Evolutionary conservation across 2,113 vertebrate genomes (phyloP).

Genomic region (Callospermophilus lateralis): DNA sequence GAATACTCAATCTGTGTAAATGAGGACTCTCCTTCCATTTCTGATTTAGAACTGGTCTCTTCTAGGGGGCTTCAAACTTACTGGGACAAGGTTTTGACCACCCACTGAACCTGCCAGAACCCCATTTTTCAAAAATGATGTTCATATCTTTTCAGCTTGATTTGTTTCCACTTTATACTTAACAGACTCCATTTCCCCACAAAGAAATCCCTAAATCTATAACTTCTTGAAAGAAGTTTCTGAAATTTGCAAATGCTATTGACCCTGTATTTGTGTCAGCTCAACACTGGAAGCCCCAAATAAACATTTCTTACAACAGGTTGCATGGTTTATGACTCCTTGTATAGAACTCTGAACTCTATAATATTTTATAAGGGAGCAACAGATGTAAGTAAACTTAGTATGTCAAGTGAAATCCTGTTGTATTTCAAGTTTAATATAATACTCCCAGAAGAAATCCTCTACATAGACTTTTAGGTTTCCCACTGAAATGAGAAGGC

Average conservation of each 20-base stretch:
- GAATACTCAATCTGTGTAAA: background rate
- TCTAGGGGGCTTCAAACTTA: background rate
- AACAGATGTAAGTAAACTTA: background rate
- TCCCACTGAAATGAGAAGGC: slow-evolving; percentile 13
- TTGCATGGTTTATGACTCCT: background rate
- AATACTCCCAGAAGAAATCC: slow-evolving; percentile 4
- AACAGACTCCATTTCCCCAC: background rate
- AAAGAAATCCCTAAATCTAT: background rate
- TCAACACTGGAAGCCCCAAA: background rate
- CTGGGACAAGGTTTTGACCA: background rate
- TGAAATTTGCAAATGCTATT: slow-evolving; percentile 2
- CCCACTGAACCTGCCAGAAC: background rate
- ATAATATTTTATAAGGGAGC: slow-evolving; percentile 48
- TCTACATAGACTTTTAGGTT: background rate
- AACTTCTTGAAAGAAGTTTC: background rate
- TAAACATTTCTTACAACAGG: background rate
- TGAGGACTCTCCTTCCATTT: background rate
- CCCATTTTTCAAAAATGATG: background rate
- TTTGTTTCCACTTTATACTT: slow-evolving; percentile 7
- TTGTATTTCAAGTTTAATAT: slow-evolving; percentile 52
- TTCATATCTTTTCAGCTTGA: background rate
- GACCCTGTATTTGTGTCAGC: background rate
- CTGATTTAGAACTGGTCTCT: background rate
- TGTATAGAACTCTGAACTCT: background rate
- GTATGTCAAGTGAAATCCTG: background rate